Conservation (phyloP, 37 sponge, comb jelly and placozoan species). For the Cladorhizidae sp. region DNA sequence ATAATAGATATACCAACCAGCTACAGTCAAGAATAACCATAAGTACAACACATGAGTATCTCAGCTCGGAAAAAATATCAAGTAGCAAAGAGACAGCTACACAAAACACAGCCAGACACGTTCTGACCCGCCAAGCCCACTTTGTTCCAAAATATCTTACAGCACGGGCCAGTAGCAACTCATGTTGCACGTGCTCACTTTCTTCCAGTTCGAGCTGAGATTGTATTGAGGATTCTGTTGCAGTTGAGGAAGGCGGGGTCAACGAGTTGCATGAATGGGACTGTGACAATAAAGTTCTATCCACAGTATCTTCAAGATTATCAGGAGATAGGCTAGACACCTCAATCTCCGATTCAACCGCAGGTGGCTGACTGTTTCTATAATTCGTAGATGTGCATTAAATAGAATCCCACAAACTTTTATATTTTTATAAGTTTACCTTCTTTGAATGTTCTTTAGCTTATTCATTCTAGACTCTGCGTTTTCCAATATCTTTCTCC, state of each 20-base stretch:
- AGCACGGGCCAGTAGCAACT: background rate
- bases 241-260: no score
- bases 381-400: slow-evolving; percentile 19
- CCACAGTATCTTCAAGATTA: background rate
- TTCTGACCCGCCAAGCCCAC: background rate
- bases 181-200: background rate
- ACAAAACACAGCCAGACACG: background rate
- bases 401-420: slow-evolving; percentile 11
- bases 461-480: slow-evolving; percentile 41
- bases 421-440: no score
- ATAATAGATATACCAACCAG: background rate
- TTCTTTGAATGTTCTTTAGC: slow-evolving; percentile 14
- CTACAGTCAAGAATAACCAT: background rate
- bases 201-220: no score
- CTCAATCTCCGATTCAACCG: background rate
- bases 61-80: background rate
- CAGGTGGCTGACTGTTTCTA: background rate
- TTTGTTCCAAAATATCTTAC: background rate
- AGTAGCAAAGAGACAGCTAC: background rate
- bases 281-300: background rate
- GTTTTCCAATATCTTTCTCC: slow-evolving; percentile 44
- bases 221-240: background rate
- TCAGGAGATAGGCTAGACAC: background rate
- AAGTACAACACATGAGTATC: slow-evolving; percentile 1
- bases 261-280: no score